These are phyloP conservation scores for Ctena decussata DNA, from an alignment of 2,888 invertebrate genomes.

Conservation along the genomic window DNA sequence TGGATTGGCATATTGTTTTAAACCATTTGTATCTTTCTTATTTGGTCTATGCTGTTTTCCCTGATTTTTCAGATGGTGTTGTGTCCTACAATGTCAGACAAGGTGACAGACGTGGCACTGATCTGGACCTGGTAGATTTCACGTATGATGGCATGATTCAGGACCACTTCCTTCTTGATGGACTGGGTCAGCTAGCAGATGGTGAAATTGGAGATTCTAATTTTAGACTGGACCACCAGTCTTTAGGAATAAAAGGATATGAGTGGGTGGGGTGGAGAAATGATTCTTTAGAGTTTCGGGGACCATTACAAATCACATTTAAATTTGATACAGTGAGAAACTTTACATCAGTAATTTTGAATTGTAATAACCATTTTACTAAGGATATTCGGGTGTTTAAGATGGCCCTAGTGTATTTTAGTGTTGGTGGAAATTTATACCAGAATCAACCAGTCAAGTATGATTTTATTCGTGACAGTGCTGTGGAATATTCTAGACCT, in stretches of 20 bases:
- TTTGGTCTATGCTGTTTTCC: no score
- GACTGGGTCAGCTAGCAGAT: constrained; percentile 94
- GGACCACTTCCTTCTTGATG: constrained; percentile 90
- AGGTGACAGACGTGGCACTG: constrained; percentile 93
- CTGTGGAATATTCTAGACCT: constrained; percentile 94
- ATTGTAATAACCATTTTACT: constrained; percentile 94
- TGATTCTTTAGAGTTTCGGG: constrained; percentile 89
- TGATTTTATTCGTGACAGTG: constrained; percentile 91
- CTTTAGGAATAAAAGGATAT: constrained; percentile 90
- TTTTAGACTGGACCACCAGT: constrained; percentile 90
- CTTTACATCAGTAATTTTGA: constrained; percentile 94
- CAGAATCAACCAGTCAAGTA: constrained; percentile 91
- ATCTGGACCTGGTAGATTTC: constrained; percentile 94
- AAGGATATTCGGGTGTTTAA: constrained; percentile 95
- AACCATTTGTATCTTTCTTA: no score
- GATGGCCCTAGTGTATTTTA: constrained; percentile 92
- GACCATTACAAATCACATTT: constrained; percentile 92
- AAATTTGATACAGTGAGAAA: constrained; percentile 96
- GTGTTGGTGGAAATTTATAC: constrained; percentile 92
- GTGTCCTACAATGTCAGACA: constrained; percentile 96
- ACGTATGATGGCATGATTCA: constrained; percentile 93
- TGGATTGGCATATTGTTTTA: no score
- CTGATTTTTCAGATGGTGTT: constrained; percentile 92
- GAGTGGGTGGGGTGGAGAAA: constrained; percentile 96
- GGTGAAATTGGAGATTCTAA: constrained; percentile 93